Conservation (phyloP, 1,140 invertebrate genomes). For the Drosophila parvula region DNA sequence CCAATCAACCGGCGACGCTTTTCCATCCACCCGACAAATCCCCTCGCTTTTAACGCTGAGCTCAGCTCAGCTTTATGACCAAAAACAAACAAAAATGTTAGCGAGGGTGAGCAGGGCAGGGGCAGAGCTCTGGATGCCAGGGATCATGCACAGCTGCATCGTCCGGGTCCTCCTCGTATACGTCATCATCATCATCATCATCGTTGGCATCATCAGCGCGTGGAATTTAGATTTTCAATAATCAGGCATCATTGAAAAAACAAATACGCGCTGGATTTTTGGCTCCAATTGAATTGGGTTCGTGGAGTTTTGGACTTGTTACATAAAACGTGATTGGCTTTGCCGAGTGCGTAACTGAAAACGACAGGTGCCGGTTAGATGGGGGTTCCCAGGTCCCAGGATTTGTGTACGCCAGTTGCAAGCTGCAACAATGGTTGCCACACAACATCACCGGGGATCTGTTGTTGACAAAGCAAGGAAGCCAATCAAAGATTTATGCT, state of each 20-base stretch:
- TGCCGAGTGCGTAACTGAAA: constrained; percentile 59
- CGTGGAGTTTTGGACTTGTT: constrained; percentile 61
- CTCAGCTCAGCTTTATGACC: constrained; percentile 74
- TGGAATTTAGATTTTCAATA: constrained; percentile 82
- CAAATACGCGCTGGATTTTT: constrained; percentile 76
- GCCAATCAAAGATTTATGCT: constrained; percentile 53
- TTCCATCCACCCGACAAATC: constrained; percentile 53
- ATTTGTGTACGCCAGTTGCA: constrained; percentile 38
- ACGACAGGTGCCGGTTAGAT: constrained; percentile 32
- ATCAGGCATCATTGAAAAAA: constrained; percentile 82
- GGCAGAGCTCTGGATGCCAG: constrained; percentile 1
- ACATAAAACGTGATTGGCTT: constrained; percentile 72
- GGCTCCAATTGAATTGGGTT: constrained; percentile 68
- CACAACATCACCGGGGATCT: constrained; percentile 5
- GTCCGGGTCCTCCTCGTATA: constrained; percentile 32
- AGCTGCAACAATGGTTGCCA: constrained; percentile 30
- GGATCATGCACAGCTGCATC: constrained; percentile 40
- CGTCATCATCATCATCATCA: constrained; percentile 36
- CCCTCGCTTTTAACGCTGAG: constrained; percentile 54
- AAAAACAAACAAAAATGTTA: constrained; percentile 45
- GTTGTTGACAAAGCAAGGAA: constrained; percentile 1
- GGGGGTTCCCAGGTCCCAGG: background rate
- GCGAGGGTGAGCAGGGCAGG: background rate
- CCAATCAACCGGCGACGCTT: constrained; percentile 69
- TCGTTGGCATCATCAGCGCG: constrained; percentile 32